phyloP scores from a whole-genome alignment of 1,140 invertebrate species.

The Vollenhovia emeryi region DNA sequence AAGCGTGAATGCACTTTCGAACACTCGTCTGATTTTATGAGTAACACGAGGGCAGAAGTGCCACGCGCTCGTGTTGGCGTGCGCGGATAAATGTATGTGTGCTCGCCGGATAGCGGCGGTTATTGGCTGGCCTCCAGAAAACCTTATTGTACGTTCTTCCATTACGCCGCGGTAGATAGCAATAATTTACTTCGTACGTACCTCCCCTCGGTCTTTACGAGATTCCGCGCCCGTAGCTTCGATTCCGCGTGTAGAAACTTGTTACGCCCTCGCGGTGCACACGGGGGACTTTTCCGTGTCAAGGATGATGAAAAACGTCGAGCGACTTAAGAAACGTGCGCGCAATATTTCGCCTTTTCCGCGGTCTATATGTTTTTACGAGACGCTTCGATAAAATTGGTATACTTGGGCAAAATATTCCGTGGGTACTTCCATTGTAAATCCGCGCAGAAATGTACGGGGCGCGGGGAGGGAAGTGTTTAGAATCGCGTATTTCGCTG shows the following conservation, averaged over 20 bases:
- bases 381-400: constrained; percentile 25
- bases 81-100: neutral
- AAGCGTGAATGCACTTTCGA: constrained; percentile 51
- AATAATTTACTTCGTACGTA: constrained; percentile 59
- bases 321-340: constrained; percentile 1
- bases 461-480: neutral
- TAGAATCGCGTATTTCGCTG: constrained; percentile 32
- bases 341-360: constrained; percentile 27
- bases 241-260: constrained; percentile 31
- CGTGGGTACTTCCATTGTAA: neutral
- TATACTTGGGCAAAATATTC: constrained; percentile 16
- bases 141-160: constrained; percentile 70
- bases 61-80: neutral
- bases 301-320: constrained; percentile 20
- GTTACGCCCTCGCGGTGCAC: constrained; percentile 12
- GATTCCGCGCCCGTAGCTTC: constrained; percentile 43
- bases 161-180: constrained; percentile 65
- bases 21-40: constrained; percentile 53
- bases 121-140: constrained; percentile 63
- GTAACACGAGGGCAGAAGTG: constrained; percentile 21
- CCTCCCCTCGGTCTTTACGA: constrained; percentile 56
- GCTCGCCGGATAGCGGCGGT: constrained; percentile 28
- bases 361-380: neutral
- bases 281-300: constrained; percentile 46
- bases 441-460: neutral